Base-by-base conservation (phyloP, 1,140 invertebrate genomes). In the Tetragonula clypearis region DNA sequence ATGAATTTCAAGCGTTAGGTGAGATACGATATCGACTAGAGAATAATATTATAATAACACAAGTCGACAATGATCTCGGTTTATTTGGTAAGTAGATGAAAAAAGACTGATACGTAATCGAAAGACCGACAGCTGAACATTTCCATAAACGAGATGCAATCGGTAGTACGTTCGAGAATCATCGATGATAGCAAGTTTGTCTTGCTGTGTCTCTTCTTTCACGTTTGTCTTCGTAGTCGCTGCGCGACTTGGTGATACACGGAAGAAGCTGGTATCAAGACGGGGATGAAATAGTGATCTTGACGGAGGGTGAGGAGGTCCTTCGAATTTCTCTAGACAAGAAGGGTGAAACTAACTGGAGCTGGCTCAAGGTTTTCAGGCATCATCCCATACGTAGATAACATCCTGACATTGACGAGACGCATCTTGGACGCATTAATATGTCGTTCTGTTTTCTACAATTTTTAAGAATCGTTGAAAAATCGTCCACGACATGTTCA, bases 341-440 rank as follows among this genome's bases (percentile, higher is more conserved):
- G 93, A 96, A 95, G 93, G 95, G 95, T 92, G 95, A 95, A 92
- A 94, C 95, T 87, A 95, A 96, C 94, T 96, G 96, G 96, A 96
- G 95, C 93, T 96, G 96, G 96, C 93, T 96, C 92, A 96, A 96
- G 96, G 96, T 96, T 95, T 94, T 95, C 89, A 89, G 88, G 80
- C 73, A 76, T 79, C 82, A 79, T 86, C 56, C 82, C 79, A 79
- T 41, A n/a, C 35, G 60, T 82, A 90, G 81, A 87, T 65, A 79
- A 73, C 49, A 78, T 81, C 56, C 58, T 14, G 78, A 81, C 68
- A 21, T 3, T 21, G 79, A 88, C 65, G 26, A 65, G 41, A 88
- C 77, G n/a, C 58, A 41, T 30, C 35, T 53, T 35, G 55, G 66
- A 87, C 65, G 14, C 5, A 87, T 62, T 65, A 69, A 78, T 14